Base-by-base conservation (phyloP, 2,888 invertebrate species). In the Macaria liturata region DNA sequence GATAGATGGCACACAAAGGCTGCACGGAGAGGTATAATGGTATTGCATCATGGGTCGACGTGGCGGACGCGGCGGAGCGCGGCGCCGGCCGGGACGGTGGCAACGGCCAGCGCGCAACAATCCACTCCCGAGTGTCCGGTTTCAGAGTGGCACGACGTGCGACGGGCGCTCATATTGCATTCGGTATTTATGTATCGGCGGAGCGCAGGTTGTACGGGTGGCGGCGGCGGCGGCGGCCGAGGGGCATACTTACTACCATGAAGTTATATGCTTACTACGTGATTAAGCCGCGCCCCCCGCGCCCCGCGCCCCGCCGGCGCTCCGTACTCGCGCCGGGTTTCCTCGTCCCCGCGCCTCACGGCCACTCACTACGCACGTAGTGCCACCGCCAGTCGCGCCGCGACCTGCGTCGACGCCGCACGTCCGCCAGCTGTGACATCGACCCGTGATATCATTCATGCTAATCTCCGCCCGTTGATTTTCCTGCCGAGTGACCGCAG, bases 321-420 rank as follows among this genome's bases (percentile, higher is more conserved):
- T 83, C 83, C 90, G 89, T 90, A 90, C 89, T 86, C 87, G 87
- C 86, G 83, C 85, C 90, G 91, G 91, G 90, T 91, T 91, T 90
- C 91, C 90, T 91, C 91, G 89, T 90, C 91, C 90, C 91, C 91
- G 90, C 91, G 87, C 90, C 91, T 91, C 91, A 89, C 86, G 91
- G 89, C 91, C 89, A 90, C 89, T 90, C 89, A 89, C 86, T 90
- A 90, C 90, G 89, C 91, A 90, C 89, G 88, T 84, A 69, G 84
- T 88, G 81, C 83, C 84, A 84, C 85, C 85, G 84, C 66, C 88
- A 88, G 90, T 90, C 90, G 90, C 89, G 82, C 84, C 80, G 88
- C 91, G 90, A 88, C 90, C 89, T 80, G 89, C 87, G 85, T 83
- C 83, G 80, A 80, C 82, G 83, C 83, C 83, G 86, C 83, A 88